Conservation (phyloP, 2,797 vertebrate genomes). For the Pseudochromis fuscus region DNA sequence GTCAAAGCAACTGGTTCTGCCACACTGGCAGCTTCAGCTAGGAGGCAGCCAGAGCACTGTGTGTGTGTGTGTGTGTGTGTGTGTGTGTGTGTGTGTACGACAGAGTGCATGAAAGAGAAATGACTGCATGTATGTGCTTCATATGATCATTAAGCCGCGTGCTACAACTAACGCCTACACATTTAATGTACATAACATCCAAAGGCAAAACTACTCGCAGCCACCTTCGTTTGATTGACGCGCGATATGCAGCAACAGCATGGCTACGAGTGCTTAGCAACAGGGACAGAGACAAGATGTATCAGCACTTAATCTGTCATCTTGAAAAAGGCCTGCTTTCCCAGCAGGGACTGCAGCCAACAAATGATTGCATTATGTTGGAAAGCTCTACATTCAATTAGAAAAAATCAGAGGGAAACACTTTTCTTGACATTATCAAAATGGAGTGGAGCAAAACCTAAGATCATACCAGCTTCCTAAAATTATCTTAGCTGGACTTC, state of each 20-base stretch:
- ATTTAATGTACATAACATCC: conserved; percentile 11
- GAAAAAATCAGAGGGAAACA: neutral
- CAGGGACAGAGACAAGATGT: conserved; percentile 38
- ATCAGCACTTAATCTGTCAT: conserved; percentile 44
- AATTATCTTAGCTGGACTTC: neutral
- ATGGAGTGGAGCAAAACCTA: neutral
- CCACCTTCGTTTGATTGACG: conserved; percentile 43
- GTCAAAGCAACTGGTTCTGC: conserved; percentile 79
- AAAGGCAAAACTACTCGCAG: conserved; percentile 7
- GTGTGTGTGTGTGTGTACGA: conserved; percentile 20
- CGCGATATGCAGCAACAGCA: conserved; percentile 36
- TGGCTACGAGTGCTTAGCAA: conserved; percentile 42
- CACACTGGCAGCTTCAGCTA: conserved; percentile 77
- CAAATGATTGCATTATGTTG: conserved; percentile 1
- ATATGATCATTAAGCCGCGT: conserved; percentile 1
- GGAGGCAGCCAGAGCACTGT: conserved; percentile 56
- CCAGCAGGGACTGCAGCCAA: conserved; percentile 13
- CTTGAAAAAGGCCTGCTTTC: conserved; percentile 18
- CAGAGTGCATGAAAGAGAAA: conserved; percentile 6
- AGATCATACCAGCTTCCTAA: neutral
- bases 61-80: conserved; percentile 25
- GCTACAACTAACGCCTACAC: conserved; percentile 2
- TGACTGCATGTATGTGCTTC: neutral
- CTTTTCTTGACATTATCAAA: conserved; percentile 19
- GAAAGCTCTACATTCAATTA: conserved; percentile 10